Evolutionary conservation across 1,140 invertebrate species (phyloP).

Genomic region (Wiebesia pumilae): DNA sequence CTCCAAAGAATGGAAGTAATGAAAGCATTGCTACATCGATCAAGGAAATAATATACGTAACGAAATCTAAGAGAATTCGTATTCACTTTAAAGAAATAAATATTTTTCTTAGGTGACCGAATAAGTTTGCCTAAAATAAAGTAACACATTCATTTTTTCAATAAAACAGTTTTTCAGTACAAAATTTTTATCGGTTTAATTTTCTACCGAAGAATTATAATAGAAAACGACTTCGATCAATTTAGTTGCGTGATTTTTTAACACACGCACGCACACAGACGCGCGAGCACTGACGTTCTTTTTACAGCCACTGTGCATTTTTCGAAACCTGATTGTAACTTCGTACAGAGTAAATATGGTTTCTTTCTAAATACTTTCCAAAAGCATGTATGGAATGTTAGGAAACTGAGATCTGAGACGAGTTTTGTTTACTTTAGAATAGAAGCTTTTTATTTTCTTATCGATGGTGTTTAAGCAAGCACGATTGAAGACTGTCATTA

Average conservation of each 20-base stretch:
- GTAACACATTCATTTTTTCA: too few relatives aligned
- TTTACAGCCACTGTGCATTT: neutral
- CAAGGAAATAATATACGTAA: too few relatives aligned
- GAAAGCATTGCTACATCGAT: too few relatives aligned
- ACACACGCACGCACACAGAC: neutral
- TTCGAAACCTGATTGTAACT: neutral
- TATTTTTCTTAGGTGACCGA: too few relatives aligned
- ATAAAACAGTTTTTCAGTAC: too few relatives aligned
- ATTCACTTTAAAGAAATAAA: too few relatives aligned
- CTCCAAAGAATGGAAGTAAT: too few relatives aligned
- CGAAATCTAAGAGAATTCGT: too few relatives aligned
- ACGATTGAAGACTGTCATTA: too few relatives aligned
- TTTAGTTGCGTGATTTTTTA: neutral
- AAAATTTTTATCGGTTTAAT: too few relatives aligned
- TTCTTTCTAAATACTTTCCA: neutral
- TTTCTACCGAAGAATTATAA: neutral
- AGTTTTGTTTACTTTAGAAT: slow-evolving; percentile 6
- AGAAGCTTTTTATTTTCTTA: neutral
- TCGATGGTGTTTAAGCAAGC: neutral
- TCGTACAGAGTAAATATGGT: neutral
- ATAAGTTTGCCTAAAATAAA: too few relatives aligned
- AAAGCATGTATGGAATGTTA: neutral
- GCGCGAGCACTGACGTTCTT: neutral
- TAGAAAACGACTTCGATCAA: neutral
- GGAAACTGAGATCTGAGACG: neutral